Evolutionary conservation across 2,113 vertebrate genomes (phyloP).

Genomic region (Ictidomys tridecemlineatus): DNA sequence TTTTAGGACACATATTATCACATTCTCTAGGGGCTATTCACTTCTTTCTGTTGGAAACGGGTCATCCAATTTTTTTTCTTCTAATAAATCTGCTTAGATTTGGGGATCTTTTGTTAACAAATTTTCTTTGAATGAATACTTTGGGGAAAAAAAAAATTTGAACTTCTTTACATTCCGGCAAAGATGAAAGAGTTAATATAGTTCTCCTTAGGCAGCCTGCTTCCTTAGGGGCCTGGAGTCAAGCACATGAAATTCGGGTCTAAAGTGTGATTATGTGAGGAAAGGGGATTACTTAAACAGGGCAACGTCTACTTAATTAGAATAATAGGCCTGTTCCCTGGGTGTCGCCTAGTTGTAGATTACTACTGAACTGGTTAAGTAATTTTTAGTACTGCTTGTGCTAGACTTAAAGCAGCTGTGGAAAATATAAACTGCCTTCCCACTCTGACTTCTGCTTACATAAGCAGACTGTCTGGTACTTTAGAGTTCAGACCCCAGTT

Average conservation of each 20-base stretch:
- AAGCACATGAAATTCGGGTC: background rate
- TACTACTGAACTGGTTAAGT: conserved; percentile 48
- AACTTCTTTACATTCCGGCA: background rate
- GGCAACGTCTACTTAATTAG: background rate
- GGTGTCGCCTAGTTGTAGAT: background rate
- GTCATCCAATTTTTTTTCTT: conserved; percentile 2
- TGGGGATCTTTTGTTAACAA: background rate
- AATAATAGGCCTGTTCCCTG: background rate
- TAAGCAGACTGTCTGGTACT: background rate
- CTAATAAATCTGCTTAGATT: background rate
- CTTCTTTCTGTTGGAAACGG: background rate
- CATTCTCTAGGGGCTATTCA: background rate
- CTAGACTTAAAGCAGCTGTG: background rate
- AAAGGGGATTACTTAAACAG: background rate
- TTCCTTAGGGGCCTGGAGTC: background rate
- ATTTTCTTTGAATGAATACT: background rate
- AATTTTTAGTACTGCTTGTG: conserved; percentile 39
- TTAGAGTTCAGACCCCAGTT: background rate
- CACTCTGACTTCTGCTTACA: conserved; percentile 21
- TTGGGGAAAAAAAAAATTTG: background rate
- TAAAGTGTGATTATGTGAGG: background rate
- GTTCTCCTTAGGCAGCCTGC: background rate
- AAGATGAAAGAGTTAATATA: background rate
- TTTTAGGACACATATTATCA: background rate
- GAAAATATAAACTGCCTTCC: conserved; percentile 39